A percentile compares a stretch with the other conserved stretches of the same genome.
phyloP scores from a whole-genome alignment of 2,888 invertebrate species.

The Theodoxus fluviatilis region DNA sequence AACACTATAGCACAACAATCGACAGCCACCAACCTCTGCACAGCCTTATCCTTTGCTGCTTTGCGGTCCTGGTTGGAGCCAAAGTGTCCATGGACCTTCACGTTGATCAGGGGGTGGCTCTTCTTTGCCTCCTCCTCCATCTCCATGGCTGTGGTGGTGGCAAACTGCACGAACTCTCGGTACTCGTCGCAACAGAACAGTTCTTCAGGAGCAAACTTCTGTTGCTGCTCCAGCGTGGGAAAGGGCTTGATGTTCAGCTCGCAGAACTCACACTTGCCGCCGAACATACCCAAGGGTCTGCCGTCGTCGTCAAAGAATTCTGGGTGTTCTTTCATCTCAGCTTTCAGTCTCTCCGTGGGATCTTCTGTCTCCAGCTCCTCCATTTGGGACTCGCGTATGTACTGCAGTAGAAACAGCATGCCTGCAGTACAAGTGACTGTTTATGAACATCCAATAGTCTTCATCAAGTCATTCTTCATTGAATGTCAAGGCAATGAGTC shows the following conservation, averaged over 20 bases:
- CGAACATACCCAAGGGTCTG: slow-evolving; percentile 43
- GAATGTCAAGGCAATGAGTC: no score
- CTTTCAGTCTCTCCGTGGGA: slow-evolving; percentile 28
- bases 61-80: slow-evolving; percentile 57
- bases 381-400: slow-evolving; percentile 52
- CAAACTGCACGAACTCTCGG: slow-evolving; percentile 59
- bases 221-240: slow-evolving; percentile 59
- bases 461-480: no score
- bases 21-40: slow-evolving; percentile 53
- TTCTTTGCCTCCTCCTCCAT: slow-evolving; percentile 46
- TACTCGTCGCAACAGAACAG: slow-evolving; percentile 63
- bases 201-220: slow-evolving; percentile 49
- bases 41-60: slow-evolving; percentile 61
- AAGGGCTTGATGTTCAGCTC: slow-evolving; percentile 51
- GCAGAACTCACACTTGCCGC: slow-evolving; percentile 62
- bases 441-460: no score
- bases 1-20: no score
- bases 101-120: slow-evolving; percentile 46
- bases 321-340: background rate
- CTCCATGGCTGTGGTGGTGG: slow-evolving; percentile 42
- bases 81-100: slow-evolving; percentile 59
- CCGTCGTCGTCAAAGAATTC: slow-evolving; percentile 40
- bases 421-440: no score
- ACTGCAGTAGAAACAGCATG: slow-evolving; percentile 39
- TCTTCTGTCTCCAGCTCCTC: slow-evolving; percentile 38